Conservation (phyloP, 2,888 invertebrate species). For the Nomada fabriciana region DNA sequence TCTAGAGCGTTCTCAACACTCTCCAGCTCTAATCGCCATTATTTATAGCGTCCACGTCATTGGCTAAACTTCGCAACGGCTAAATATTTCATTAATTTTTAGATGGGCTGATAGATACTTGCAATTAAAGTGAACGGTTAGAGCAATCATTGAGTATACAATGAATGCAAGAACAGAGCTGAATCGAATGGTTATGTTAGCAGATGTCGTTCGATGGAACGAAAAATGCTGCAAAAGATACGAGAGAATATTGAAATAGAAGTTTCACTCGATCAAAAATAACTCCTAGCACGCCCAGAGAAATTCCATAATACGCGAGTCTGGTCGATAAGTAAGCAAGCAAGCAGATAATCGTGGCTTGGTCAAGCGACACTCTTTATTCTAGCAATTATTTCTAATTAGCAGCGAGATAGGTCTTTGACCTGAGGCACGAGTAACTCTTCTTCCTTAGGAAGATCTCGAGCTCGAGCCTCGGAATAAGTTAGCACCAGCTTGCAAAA, state of each 20-base stretch:
- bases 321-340: slow-evolving; percentile 58
- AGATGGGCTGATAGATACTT: too few species aligned
- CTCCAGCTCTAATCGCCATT: slow-evolving; percentile 10
- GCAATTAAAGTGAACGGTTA: too few species aligned
- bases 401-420: slow-evolving; percentile 42
- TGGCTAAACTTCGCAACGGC: not conserved
- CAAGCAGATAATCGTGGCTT: slow-evolving; percentile 46
- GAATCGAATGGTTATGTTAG: too few species aligned
- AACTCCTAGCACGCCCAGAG: not conserved
- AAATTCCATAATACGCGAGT: slow-evolving; percentile 36
- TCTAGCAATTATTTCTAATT: slow-evolving; percentile 67
- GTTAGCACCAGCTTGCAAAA: slow-evolving; percentile 57
- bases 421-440: not conserved
- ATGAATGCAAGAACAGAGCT: too few species aligned
- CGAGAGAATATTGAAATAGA: not conserved
- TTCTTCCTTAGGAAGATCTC: slow-evolving; percentile 26
- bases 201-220: not conserved
- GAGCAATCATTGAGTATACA: too few species aligned
- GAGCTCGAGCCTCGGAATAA: slow-evolving; percentile 28
- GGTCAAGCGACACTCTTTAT: slow-evolving; percentile 58
- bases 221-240: not conserved
- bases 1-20: slow-evolving; percentile 25
- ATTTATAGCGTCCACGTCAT: slow-evolving; percentile 11
- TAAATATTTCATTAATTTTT: not conserved
- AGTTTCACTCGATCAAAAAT: not conserved